phyloP scores from a whole-genome alignment of 2,888 invertebrate genomes.

The Sussaba pulchella region DNA sequence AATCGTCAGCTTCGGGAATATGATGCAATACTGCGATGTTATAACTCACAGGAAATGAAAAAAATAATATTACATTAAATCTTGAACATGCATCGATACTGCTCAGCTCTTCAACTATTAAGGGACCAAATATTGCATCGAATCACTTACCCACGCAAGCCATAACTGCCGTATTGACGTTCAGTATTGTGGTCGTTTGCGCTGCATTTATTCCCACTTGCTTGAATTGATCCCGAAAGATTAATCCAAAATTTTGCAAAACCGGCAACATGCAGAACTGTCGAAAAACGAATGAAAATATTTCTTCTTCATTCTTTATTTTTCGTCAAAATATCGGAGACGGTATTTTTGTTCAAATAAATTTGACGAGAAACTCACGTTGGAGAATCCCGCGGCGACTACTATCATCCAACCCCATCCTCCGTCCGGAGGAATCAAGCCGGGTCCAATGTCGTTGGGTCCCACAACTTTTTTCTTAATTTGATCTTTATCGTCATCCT shows the following conservation, averaged over 20 bases:
- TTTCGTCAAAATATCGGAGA: neutral
- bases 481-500: conserved; percentile 8
- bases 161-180: conserved; percentile 89
- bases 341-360: neutral
- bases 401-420: conserved; percentile 92
- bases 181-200: conserved; percentile 90
- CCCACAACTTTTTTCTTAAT: conserved; percentile 3
- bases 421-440: conserved; percentile 90
- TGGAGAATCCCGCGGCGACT: conserved; percentile 89
- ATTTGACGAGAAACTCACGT: conserved; percentile 86
- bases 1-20: neutral
- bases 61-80: neutral
- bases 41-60: neutral
- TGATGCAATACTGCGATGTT: neutral
- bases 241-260: conserved; percentile 90
- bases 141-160: conserved; percentile 88
- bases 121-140: too few species aligned
- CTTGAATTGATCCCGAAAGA: conserved; percentile 88
- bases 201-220: conserved; percentile 88
- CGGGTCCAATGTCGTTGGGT: conserved; percentile 70
- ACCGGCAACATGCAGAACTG: conserved; percentile 89
- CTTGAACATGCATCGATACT: too few species aligned
- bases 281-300: conserved; percentile 71
- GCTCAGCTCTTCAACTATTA: too few species aligned
- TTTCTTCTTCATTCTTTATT: neutral